Evolutionary conservation across 2,797 vertebrate genomes (phyloP), one percentile per base, ranked within the genome.

Genomic region (Clarias fuscus): DNA sequence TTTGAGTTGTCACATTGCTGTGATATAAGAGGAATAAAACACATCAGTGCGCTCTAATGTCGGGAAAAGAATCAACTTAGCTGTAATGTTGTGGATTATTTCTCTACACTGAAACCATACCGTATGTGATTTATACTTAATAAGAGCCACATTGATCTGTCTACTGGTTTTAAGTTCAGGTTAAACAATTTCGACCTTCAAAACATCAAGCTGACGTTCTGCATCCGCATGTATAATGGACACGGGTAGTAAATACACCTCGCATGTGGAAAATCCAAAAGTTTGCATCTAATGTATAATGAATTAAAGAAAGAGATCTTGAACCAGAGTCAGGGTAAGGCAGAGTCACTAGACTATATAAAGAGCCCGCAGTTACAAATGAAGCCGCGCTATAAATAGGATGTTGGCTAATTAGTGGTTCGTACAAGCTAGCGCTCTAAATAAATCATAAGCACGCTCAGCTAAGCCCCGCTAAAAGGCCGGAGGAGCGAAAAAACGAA

Each of bases 401-500:
- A 20, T 13, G 24, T 22, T 22, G 33, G 40, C 61, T 77, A 77
- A 78, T 77, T 70, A 85, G 48, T 67, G 76, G 53, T 56, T 58
- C 15, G 56, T 64, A 72, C 48, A 53, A 67, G 79, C 30, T 68
- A 82, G 79, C 17, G 43, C 27, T 76, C 48, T 64, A 79, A 80
- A 70, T 59, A 80, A 85, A 53, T 84, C 33, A 83, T 67, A 82
- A 67, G 53, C 40, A 53, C 20, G 17, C 79, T 82, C 62, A 65
- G 79, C 77, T 4, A 37, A 61, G 20, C 0, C 22, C 6, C 3
- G 11, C 59, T 22, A 59, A 3, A 81, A 82, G 64, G 62, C 17
- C n/a, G 27, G 78, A 81, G 61, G 37, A 48, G n/a, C n/a, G n/a
- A n/a, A n/a, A n/a, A n/a, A 62, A 24, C 10, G 5, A 14, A 62